Evolutionary conservation across 2,113 vertebrate genomes (phyloP), one percentile per base, ranked within the genome.

Genomic region (Sander vitreus): DNA sequence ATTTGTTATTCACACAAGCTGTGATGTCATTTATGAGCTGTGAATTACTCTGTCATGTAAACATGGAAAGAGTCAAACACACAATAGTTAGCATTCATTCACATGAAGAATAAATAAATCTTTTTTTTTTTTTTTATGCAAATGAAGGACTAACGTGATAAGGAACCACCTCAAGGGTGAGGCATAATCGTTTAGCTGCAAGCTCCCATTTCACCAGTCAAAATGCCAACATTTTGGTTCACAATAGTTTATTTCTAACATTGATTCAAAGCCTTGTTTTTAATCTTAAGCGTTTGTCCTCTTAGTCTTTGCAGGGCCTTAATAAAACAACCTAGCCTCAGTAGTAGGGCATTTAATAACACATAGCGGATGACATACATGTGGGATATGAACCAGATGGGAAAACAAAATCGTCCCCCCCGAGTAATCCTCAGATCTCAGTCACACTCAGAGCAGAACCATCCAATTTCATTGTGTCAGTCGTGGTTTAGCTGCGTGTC

Each of bases 1-100:
- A 81, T 86, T 86, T 89, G 73, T 77, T 73, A 73, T 86, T 85
- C 80, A 77, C 67, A 64, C 45, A n/a, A 48, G 70, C 80, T 63
- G 36, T 43, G 39, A 43, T 43, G 9, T 39, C 9, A 39, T 43
- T 43, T 43, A 10, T 11, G 39, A 43, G 39, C 39, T 43, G 27
- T 82, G 68, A 68, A 14, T 83, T 55, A 84, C 83, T 92, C 79
- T 69, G 64, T 69, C 76, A 71, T 68, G 54, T 76, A 62, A 81
- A 79, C 60, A 72, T 14, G 11, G 23, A 81, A 81, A 45, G 23
- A 78, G 33, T 2, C 48, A 62, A 12, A 33, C 45, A 18, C 0
- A 3, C 36, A 73, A 27, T 58, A 76, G 13, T 14, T 57, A 7
- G n/a, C 8, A 11, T 64, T 51, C 8, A 11, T 59, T 51, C 6